Evolutionary conservation across 1,140 invertebrate genomes (phyloP).

Genomic region (Epicauta chinensis): DNA sequence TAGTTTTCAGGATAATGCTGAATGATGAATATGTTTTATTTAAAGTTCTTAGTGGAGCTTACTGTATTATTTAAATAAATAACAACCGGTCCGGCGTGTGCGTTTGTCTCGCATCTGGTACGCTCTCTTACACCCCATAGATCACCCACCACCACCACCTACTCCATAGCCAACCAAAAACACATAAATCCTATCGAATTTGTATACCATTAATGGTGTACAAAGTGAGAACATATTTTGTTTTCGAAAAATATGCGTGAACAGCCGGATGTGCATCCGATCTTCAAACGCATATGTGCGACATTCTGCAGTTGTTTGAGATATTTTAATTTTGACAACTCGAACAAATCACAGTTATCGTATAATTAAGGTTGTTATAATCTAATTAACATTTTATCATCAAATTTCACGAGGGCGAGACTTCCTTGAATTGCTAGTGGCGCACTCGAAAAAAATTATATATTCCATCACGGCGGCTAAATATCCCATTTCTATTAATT

Average conservation of each 20-base stretch:
- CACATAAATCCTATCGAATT: constrained; percentile 30
- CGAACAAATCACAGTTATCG: constrained; percentile 20
- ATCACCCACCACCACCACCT: constrained; percentile 1
- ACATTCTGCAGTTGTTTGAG: constrained; percentile 24
- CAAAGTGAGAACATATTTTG: constrained; percentile 33
- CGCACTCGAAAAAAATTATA: constrained; percentile 13
- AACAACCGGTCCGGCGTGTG: constrained; percentile 4
- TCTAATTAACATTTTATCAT: constrained; percentile 8
- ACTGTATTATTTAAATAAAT: constrained; percentile 14
- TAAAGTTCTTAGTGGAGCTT: neutral
- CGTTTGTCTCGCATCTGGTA: neutral
- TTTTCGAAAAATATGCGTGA: constrained; percentile 13
- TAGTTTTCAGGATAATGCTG: too few species aligned
- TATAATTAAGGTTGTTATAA: neutral
- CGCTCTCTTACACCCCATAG: neutral
- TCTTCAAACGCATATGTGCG: constrained; percentile 19
- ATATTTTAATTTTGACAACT: constrained; percentile 31
- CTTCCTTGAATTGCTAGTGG: neutral
- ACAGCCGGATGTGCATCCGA: constrained; percentile 29
- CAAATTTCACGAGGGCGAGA: neutral
- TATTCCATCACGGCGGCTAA: constrained; percentile 11
- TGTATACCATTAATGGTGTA: constrained; percentile 32
- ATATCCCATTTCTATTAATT: neutral
- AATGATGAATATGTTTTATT: too few species aligned
- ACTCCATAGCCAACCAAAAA: constrained; percentile 13